Percentiles rank a stretch among this genome's conserved stretches.
Conservation (phyloP, 2,888 invertebrate genomes). For the Watsonalla cultraria region DNA sequence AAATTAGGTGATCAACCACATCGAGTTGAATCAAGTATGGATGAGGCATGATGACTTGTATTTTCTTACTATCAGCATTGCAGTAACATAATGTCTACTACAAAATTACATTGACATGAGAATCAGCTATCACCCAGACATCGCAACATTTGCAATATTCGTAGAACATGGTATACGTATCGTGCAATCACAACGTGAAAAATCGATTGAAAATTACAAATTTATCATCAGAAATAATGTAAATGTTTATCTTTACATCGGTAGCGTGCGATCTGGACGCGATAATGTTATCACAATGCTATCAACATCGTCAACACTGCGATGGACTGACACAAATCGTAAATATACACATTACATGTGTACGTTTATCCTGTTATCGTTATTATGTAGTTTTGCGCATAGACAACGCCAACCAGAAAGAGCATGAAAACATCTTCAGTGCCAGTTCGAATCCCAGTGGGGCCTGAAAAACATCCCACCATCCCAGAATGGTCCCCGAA, state of each 20-base stretch:
- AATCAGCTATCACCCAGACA: too few relatives aligned
- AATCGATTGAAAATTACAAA: conserved; percentile 1
- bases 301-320: neutral
- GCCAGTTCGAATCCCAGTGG: too few relatives aligned
- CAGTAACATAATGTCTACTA: too few relatives aligned
- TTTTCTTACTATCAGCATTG: too few relatives aligned
- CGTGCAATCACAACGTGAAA: neutral
- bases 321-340: neutral
- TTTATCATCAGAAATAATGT: conserved; percentile 1
- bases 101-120: too few relatives aligned
- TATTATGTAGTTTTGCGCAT: neutral
- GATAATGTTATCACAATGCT: neutral
- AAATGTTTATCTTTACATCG: conserved; percentile 5
- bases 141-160: neutral
- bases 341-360: neutral
- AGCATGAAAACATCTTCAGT: too few relatives aligned
- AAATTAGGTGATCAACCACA: too few relatives aligned
- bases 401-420: too few relatives aligned
- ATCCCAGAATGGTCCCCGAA: too few relatives aligned
- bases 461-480: too few relatives aligned
- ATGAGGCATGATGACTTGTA: too few relatives aligned
- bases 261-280: conserved; percentile 1
- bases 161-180: neutral
- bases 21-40: too few relatives aligned
- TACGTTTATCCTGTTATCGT: neutral